Percentiles rank a stretch among this genome's conserved stretches.
phyloP scores from a whole-genome alignment of 1,140 invertebrate genomes.

The Cotesia chilonis region DNA sequence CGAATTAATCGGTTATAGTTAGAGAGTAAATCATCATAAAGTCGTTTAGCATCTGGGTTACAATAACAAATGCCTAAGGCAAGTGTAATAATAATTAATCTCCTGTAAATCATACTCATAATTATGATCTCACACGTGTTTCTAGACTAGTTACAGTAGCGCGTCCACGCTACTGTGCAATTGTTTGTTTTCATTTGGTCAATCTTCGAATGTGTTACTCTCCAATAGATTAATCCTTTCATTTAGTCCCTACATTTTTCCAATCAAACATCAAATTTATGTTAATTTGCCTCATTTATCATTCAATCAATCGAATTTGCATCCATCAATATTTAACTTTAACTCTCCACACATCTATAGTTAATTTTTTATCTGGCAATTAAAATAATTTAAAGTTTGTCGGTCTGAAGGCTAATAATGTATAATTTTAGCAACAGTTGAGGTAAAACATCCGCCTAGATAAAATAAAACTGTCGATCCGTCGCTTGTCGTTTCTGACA shows the following conservation, averaged over 20 bases:
- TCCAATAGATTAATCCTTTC: too few species aligned
- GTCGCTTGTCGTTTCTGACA: constrained; percentile 14
- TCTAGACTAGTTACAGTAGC: background rate
- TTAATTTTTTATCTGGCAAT: too few species aligned
- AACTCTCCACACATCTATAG: too few species aligned
- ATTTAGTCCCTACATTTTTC: too few species aligned
- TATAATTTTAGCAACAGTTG: background rate
- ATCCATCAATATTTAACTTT: too few species aligned
- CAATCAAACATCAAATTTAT: too few species aligned
- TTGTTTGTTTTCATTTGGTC: constrained; percentile 17
- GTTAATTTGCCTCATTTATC: too few species aligned
- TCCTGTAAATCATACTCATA: constrained; percentile 39
- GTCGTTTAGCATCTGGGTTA: constrained; percentile 90
- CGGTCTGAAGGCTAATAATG: background rate
- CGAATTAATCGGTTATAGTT: constrained; percentile 96
- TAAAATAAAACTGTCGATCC: background rate
- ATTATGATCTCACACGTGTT: constrained; percentile 39
- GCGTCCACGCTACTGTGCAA: background rate
- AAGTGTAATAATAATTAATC: constrained; percentile 47
- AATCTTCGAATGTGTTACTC: background rate
- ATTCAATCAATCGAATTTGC: too few species aligned
- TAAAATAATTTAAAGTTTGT: background rate
- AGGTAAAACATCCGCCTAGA: background rate
- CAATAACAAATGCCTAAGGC: constrained; percentile 53
- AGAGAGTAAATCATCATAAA: constrained; percentile 94